These are phyloP conservation scores for Taxidea taxus DNA, from an alignment of 2,113 vertebrate genomes.

Conservation along the genomic window DNA sequence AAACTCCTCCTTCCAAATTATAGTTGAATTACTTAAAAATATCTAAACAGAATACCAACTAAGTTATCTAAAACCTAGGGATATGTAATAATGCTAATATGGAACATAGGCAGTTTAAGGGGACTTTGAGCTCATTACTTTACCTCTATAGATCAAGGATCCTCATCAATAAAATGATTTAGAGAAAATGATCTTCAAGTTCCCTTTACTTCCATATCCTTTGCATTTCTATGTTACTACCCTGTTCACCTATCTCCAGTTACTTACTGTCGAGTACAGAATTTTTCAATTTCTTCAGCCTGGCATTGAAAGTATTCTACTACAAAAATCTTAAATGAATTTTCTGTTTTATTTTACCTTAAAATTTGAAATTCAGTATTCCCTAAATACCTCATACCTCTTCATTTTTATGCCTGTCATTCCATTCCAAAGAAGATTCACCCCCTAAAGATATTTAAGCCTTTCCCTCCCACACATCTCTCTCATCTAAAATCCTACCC, in stretches of 20 bases:
- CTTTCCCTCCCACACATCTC: accelerated
- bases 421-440: neutral
- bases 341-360: neutral
- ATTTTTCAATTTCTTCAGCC: neutral
- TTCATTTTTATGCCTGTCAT: neutral
- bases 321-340: neutral
- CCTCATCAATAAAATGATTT: neutral
- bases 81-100: neutral
- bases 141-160: neutral
- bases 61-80: neutral
- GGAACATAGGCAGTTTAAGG: neutral
- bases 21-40: constrained; percentile 38
- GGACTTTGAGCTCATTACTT: neutral
- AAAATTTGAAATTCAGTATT: neutral
- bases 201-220: neutral
- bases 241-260: neutral
- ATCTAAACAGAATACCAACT: neutral
- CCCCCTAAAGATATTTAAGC: neutral
- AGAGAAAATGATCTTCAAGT: neutral
- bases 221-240: neutral
- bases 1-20: neutral
- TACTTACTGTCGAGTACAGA: neutral
- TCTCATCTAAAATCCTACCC: neutral
- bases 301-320: neutral
- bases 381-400: neutral